Percentiles rank a stretch among this genome's conserved stretches.
Conservation (phyloP, 1,140 invertebrate genomes). For the Heliothis virescens region DNA sequence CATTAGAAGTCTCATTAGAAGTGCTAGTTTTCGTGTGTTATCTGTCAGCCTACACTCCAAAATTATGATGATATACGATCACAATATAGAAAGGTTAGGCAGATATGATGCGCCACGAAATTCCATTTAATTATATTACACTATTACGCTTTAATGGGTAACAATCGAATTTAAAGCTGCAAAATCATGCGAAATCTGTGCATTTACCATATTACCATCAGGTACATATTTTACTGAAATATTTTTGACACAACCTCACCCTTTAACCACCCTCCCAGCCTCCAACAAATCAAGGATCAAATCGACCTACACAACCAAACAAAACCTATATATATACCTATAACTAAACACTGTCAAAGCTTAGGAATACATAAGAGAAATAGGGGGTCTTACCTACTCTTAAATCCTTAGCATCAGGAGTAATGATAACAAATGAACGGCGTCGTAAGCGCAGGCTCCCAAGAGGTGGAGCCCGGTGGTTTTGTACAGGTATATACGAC, state of each 20-base stretch:
- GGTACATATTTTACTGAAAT: no score
- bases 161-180: no score
- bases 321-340: neutral
- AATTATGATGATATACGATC: no score
- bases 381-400: constrained; percentile 11
- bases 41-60: no score
- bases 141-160: no score
- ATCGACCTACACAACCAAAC: neutral
- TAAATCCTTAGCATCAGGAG: constrained; percentile 2
- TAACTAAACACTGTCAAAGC: constrained; percentile 28
- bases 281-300: neutral
- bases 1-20: no score
- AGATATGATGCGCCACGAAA: no score
- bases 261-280: neutral
- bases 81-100: no score
- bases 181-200: no score
- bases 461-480: constrained; percentile 27
- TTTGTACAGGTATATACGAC: constrained; percentile 16
- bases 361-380: constrained; percentile 21
- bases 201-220: no score
- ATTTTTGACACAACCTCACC: neutral
- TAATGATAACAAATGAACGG: constrained; percentile 58
- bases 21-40: no score
- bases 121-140: no score
- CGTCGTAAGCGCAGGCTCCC: constrained; percentile 14